Base-by-base conservation (phyloP, 2,888 invertebrate genomes). In the Meandrusa payeni region DNA sequence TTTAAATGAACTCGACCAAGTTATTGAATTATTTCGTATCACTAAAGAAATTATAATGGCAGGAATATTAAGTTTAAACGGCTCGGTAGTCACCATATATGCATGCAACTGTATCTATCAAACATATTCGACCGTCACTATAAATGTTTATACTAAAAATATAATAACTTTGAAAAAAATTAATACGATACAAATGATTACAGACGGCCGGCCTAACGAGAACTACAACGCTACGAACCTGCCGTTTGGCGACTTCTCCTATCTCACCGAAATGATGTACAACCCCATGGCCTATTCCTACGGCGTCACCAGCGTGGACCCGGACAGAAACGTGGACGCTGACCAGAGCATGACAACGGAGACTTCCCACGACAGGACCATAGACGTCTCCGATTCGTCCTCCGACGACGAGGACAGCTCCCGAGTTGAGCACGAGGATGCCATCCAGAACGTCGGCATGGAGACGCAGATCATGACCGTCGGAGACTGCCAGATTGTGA, bases 191-290 rank as follows among this genome's bases (percentile, higher is more conserved):
- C n/a, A n/a, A n/a, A n/a, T 32, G 1, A 9, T 64, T 62, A 0
- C 77, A 87, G 86, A 86, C 53, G 83, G 82, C 29, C 76, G 87
- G 24, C 86, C 88, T 44, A 86, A 88, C 63, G 88, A 88, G 52
- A 88, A 88, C 71, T 88, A 88, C 74, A 87, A 88, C 55, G 86
- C 83, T n/a, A 85, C 83, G 4, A 88, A 88, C 56, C 72, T 89
- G 4, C 89, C 89, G 0, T 89, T 88, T 69, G 89, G 89, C 54
- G 89, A 89, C 56, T 88, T 89, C 67, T 83, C 86, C 1, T 89
- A 89, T 66, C 68, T 89, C 11, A 89, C 89, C 0, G 88, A 88
- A 47, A 87, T 88, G 75, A 83, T 88, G 52, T 85, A 81, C 69
- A 85, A 85, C 66, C 85, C 85, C 1, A 57, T 81, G 5, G 76